A percentile compares a stretch with the other conserved stretches of the same genome.
Conservation (phyloP, 1,140 invertebrate species). For the Drosophila hydei region DNA sequence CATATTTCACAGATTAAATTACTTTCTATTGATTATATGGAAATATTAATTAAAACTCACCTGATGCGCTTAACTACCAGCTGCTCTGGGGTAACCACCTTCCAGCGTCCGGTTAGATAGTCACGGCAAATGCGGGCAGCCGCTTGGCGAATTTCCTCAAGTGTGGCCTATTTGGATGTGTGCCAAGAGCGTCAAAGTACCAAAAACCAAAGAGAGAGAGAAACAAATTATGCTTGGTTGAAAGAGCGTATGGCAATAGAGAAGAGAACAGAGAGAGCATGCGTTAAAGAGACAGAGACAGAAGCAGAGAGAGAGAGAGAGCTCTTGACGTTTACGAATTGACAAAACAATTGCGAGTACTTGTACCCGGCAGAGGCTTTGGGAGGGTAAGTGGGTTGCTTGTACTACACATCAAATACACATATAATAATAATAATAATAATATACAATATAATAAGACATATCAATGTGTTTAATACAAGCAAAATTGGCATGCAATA, state of each 20-base stretch:
- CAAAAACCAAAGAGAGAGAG: background rate
- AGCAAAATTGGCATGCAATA: background rate
- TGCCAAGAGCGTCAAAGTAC: background rate
- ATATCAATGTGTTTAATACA: background rate
- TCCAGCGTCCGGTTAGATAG: conserved; percentile 94
- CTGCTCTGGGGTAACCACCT: conserved; percentile 89
- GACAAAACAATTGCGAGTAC: conserved; percentile 52
- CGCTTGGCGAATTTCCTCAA: conserved; percentile 90
- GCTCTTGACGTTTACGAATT: conserved; percentile 45
- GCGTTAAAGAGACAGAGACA: background rate
- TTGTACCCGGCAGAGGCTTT: conserved; percentile 18
- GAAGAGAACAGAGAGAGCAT: conserved; percentile 5
- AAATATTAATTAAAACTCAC: conserved; percentile 84
- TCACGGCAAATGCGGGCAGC: conserved; percentile 94
- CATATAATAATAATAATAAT: background rate
- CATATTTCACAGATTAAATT: conserved; percentile 6
- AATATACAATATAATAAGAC: background rate
- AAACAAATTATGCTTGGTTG: too few species aligned
- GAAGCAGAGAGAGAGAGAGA: background rate
- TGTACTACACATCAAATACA: conserved; percentile 25
- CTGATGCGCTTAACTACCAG: conserved; percentile 92
- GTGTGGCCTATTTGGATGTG: conserved; percentile 66
- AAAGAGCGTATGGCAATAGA: conserved; percentile 15
- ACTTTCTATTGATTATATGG: background rate
- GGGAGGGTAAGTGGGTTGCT: conserved; percentile 10